These are phyloP conservation scores for Arnoldichthys spilopterus DNA, from an alignment of 2,797 vertebrate genomes.

Conservation along the genomic window DNA sequence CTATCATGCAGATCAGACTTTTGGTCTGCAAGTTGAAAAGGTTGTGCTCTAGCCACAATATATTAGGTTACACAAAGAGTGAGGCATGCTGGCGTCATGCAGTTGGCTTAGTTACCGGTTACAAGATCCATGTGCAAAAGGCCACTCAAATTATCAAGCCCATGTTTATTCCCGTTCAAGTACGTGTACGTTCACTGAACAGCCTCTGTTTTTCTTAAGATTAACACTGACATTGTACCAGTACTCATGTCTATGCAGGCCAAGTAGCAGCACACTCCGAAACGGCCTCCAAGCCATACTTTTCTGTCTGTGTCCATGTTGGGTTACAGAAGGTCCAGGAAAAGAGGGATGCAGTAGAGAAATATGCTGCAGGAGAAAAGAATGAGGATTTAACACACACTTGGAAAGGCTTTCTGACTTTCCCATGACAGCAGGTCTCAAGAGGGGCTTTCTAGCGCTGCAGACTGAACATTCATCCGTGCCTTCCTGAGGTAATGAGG, in stretches of 20 bases:
- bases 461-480: neutral
- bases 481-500: constrained; percentile 10
- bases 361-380: neutral
- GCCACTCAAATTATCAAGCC: neutral
- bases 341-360: neutral
- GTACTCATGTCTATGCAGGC: neutral
- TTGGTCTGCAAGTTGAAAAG: neutral
- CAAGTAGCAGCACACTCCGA: neutral
- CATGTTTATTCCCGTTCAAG: neutral
- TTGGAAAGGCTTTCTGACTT: neutral
- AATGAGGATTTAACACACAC: neutral
- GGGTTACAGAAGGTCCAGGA: neutral
- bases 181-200: neutral
- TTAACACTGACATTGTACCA: neutral
- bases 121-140: neutral
- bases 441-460: constrained; percentile 42
- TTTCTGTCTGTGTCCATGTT: neutral
- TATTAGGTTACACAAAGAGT: constrained; percentile 15
- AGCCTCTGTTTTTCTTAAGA: neutral
- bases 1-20: neutral
- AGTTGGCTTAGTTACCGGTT: constrained; percentile 4
- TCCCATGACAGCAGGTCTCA: constrained; percentile 9
- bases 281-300: no score
- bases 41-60: neutral
- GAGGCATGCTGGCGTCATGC: constrained; percentile 17